Conservation (phyloP, 37 sponge, comb jelly and placozoan species). For the Ephydatia muelleri region DNA sequence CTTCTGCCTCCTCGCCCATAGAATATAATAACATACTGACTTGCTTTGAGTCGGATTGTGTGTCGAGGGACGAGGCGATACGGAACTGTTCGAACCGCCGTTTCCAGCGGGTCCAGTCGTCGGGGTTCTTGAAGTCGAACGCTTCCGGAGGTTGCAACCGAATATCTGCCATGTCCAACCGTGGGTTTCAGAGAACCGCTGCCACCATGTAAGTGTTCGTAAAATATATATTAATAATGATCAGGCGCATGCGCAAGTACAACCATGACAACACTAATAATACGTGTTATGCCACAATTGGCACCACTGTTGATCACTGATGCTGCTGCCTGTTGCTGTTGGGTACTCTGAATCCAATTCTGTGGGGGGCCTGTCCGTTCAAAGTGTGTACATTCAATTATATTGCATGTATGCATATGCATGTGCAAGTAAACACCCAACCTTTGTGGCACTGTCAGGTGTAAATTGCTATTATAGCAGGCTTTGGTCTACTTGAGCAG, state of each 20-base stretch:
- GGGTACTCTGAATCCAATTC: no score
- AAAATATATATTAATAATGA: neutral
- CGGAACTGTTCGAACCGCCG: slow-evolving; percentile 24
- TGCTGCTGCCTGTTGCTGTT: no score
- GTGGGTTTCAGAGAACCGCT: slow-evolving; percentile 8
- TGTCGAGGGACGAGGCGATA: slow-evolving; percentile 8
- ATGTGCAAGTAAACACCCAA: no score
- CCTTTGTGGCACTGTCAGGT: no score
- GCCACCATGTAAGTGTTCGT: slow-evolving; percentile 27
- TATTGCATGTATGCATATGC: no score
- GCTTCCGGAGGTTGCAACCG: slow-evolving; percentile 13
- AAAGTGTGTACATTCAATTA: no score
- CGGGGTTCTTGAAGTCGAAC: slow-evolving; percentile 26
- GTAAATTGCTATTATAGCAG: no score
- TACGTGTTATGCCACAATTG: slow-evolving; percentile 1
- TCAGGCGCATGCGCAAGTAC: slow-evolving; percentile 18
- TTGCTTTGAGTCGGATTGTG: neutral
- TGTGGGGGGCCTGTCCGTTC: no score
- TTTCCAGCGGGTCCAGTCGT: slow-evolving; percentile 27
- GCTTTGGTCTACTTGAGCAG: no score
- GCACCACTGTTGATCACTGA: no score
- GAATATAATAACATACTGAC: slow-evolving; percentile 32
- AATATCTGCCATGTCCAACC: slow-evolving; percentile 11
- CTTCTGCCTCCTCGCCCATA: slow-evolving; percentile 34
- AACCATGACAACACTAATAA: slow-evolving; percentile 1